Percentiles rank a stretch among this genome's conserved stretches.
phyloP scores from a whole-genome alignment of 1,140 invertebrate genomes.

The Euglossa dilemma region DNA sequence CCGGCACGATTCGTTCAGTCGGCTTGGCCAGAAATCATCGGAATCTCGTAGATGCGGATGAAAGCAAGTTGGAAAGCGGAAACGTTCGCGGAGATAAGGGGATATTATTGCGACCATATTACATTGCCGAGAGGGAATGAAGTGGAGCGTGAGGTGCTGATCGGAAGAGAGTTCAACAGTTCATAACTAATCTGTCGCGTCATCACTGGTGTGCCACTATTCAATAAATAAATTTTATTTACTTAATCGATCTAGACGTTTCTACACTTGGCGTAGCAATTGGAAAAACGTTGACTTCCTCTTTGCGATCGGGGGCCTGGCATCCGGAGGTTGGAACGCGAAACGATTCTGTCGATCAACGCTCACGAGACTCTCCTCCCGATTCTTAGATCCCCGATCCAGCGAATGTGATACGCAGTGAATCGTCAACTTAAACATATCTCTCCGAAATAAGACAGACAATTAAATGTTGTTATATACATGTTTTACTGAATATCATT shows the following conservation, averaged over 20 bases:
- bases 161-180: conserved; percentile 9
- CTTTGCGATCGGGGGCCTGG: conserved; percentile 18
- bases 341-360: not conserved
- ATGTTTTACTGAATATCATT: conserved; percentile 43
- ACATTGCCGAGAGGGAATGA: not conserved
- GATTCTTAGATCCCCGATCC: conserved; percentile 3
- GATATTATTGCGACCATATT: not conserved
- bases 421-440: conserved; percentile 51
- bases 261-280: conserved; percentile 47
- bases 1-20: conserved; percentile 1
- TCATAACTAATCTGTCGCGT: conserved; percentile 40
- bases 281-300: conserved; percentile 31
- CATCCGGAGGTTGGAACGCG: no score
- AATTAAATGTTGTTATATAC: conserved; percentile 54
- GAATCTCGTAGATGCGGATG: not conserved
- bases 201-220: conserved; percentile 49
- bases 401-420: conserved; percentile 41
- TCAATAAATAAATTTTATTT: conserved; percentile 58
- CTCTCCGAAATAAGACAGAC: conserved; percentile 44
- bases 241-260: conserved; percentile 51
- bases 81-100: not conserved
- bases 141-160: not conserved
- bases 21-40: no score
- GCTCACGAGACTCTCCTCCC: not conserved
- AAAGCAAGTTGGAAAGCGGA: not conserved